Evolutionary conservation across 2,113 vertebrate genomes (phyloP).

Genomic region (Tyrannus savana): DNA sequence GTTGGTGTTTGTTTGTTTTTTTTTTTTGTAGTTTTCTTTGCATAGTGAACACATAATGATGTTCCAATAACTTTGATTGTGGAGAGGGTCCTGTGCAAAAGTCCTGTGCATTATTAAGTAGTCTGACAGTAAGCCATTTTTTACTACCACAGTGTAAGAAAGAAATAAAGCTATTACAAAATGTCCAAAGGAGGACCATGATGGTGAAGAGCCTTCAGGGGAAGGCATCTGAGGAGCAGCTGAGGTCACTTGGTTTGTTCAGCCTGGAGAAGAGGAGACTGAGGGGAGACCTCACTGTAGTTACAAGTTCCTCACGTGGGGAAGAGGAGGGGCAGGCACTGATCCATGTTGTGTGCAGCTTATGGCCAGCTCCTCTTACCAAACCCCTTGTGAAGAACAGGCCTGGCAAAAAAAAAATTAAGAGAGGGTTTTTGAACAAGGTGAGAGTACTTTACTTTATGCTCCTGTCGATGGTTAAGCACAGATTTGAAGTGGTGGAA

Average conservation of each 20-base stretch:
- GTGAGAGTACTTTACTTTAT: not conserved
- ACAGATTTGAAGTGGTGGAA: not conserved
- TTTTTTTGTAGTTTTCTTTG: not conserved
- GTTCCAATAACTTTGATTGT: not conserved
- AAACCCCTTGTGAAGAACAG: accelerated
- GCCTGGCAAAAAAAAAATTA: not conserved
- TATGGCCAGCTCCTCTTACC: not conserved
- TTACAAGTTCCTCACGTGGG: not conserved
- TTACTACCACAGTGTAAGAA: not conserved
- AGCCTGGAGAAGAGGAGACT: not conserved
- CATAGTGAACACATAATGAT: not conserved
- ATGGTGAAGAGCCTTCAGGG: not conserved
- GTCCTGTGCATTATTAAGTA: not conserved
- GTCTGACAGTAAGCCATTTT: not conserved
- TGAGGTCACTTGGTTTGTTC: not conserved
- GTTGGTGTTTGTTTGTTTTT: no score
- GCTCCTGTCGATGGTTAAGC: not conserved
- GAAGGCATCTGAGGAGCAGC: not conserved
- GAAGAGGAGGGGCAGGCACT: not conserved
- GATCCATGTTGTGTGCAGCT: not conserved
- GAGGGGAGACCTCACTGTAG: not conserved
- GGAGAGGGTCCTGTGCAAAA: not conserved
- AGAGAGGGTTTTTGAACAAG: not conserved
- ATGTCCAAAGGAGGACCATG: not conserved
- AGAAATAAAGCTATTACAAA: not conserved